phyloP scores from a whole-genome alignment of 1,140 invertebrate genomes.

The Diorhabda carinulata region DNA sequence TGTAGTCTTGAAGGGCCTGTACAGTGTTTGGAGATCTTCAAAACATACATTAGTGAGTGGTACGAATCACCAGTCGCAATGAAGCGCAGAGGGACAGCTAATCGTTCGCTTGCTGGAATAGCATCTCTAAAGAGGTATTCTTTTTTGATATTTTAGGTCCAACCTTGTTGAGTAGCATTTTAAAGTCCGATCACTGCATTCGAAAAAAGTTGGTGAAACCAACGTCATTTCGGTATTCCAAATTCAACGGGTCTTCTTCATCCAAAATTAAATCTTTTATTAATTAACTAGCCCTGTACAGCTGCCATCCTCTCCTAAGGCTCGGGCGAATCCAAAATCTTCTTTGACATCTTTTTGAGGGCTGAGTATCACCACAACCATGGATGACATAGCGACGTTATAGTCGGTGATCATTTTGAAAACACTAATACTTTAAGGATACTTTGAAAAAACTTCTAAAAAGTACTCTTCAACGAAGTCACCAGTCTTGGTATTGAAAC shows the following conservation, averaged over 20 bases:
- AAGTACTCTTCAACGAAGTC: too few species aligned
- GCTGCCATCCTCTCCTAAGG: too few species aligned
- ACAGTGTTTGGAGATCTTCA: conserved; percentile 23
- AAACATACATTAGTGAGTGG: conserved; percentile 30
- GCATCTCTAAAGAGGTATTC: conserved; percentile 37
- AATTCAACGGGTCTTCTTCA: conserved; percentile 1
- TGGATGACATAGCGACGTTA: too few species aligned
- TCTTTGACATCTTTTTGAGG: too few species aligned
- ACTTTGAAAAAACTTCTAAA: too few species aligned
- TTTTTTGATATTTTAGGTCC: conserved; percentile 31
- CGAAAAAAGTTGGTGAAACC: conserved; percentile 32
- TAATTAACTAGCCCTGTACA: too few species aligned
- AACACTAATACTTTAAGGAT: too few species aligned
- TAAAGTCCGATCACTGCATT: conserved; percentile 32
- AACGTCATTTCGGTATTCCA: conserved; percentile 19
- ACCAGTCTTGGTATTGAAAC: too few species aligned
- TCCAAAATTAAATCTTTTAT: too few species aligned
- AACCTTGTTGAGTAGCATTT: conserved; percentile 28
- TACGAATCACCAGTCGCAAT: conserved; percentile 37
- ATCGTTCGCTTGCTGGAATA: conserved; percentile 33
- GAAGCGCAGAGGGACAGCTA: conserved; percentile 38
- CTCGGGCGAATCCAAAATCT: too few species aligned
- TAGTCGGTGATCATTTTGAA: too few species aligned
- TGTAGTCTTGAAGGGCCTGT: conserved; percentile 16
- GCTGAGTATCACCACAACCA: too few species aligned